Evolutionary conservation across 2,797 vertebrate genomes (phyloP), one percentile per base, ranked within the genome.

Genomic region (Tragelaphus oryx): DNA sequence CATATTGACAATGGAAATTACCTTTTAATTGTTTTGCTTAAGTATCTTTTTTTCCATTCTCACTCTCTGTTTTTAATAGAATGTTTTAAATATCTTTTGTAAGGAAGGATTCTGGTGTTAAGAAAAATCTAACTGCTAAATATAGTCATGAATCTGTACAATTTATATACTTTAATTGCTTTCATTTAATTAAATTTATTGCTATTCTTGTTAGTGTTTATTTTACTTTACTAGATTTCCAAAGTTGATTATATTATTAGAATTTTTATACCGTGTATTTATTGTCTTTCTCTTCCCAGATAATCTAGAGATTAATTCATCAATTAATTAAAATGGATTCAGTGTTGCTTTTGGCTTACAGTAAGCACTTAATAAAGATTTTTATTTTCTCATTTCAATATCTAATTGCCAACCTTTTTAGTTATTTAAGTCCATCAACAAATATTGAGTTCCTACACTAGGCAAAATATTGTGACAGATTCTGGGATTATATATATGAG

Each of bases 321-420:
- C 33, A 89, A 4, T 96, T 91, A 92, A 83, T 92, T 93, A 54
- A 94, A 95, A 93, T 68, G 20, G n/a, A 93, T 85, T 95, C 6
- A 87, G 7, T 71, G 16, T 71, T 89, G 71, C 6, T 20, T 48
- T 91, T 82, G 57, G 20, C 17, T 93, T 94, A 82, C 3, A 62
- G 16, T 89, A 65, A 88, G 48, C 37, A 57, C 5, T 79, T 92
- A 87, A 84, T 74, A 87, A 89, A 87, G 5, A 7, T 75, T 74
- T 26, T 94, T 60, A 74, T 28, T 46, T 54, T 75, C 14, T 62
- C 6, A 24, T 89, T 94, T 59, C 71, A 48, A 57, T 16, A 87
- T 74, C 13, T 46, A 60, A 68, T 74, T 87, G 41, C 10, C 26
- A 84, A 88, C 4, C 30, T 93, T 14, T 33, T 57, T 92, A 14